Conservation (phyloP, 1,140 invertebrate genomes). For the Lutraria rhynchaena region DNA sequence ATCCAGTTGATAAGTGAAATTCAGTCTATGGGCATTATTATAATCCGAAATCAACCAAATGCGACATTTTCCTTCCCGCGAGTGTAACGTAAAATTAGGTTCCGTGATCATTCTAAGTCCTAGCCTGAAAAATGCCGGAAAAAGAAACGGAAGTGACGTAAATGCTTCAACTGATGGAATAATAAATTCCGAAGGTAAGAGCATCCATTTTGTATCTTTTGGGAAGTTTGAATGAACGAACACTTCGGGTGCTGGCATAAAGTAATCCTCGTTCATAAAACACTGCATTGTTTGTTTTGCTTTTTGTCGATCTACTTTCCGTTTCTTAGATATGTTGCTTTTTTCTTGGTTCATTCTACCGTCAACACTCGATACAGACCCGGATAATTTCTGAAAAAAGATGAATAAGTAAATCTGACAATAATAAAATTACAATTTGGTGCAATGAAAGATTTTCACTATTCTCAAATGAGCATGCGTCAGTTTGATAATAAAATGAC, state of each 20-base stretch:
- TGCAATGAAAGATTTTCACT: too few species aligned
- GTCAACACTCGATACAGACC: not conserved
- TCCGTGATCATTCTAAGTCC: conserved; percentile 19
- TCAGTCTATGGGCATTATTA: conserved; percentile 34
- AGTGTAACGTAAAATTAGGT: conserved; percentile 22
- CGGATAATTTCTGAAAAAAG: conserved; percentile 18
- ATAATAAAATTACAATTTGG: too few species aligned
- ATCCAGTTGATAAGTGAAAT: conserved; percentile 27
- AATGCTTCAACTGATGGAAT: conserved; percentile 26
- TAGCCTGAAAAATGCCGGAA: conserved; percentile 48
- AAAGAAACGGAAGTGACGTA: conserved; percentile 31
- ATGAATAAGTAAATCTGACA: not conserved
- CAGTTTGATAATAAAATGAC: too few species aligned
- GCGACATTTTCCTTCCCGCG: conserved; percentile 24
- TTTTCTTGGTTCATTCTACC: conserved; percentile 29
- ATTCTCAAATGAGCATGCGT: too few species aligned
- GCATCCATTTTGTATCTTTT: conserved; percentile 31
- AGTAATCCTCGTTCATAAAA: conserved; percentile 55
- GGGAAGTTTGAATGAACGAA: conserved; percentile 39
- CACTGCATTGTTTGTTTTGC: conserved; percentile 21
- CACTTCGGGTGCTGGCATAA: conserved; percentile 52
- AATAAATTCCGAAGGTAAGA: conserved; percentile 18
- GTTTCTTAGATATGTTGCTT: not conserved
- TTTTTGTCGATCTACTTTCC: conserved; percentile 6
- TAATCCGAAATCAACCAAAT: conserved; percentile 30